Evolutionary conservation across 2,888 invertebrate genomes (phyloP), one percentile per base, ranked within the genome.

Genomic region (Thymelicus lineola): DNA sequence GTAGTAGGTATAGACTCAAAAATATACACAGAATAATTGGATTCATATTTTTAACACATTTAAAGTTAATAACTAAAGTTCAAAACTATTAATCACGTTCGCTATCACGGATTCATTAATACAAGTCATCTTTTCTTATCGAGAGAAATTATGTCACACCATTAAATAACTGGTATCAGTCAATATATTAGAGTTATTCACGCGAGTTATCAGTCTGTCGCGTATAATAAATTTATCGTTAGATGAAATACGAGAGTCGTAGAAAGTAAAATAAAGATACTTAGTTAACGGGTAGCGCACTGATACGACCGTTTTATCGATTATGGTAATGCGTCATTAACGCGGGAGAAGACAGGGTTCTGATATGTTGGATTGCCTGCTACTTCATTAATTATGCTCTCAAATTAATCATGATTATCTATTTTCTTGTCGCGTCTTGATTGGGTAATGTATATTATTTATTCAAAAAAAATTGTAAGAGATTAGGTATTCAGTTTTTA

Each of bases 111-210:
- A 36, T 57, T 57, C 36, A 36, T 36, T 57, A 57, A 57, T 36
- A 35, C n/a, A 57, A 57, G 7, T 57, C n/a, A 57, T 36, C 35
- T 55, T 12, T 10, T 28, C 55, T 65, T 64, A 65, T 65, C 65
- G n/a, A 45, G 9, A 65, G 57, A 42, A 65, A 57, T 65, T 65
- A 65, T 65, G 65, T 65, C 57, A 65, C 65, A 57, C 57, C 57
- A 46, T 65, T 57, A 65, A 65, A 55, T 28, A 65, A 45, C 45
- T 58, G 45, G 7, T 65, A 65, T 57, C 65, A 35, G 45, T 55
- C 35, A 65, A 65, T 65, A 65, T 65, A 65, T 65, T 65, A 35
- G 14, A 57, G 65, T 45, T 57, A 57, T 65, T 65, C 65, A 65
- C 65, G 35, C 65, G 55, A 65, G 28, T 46, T 65, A 65, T 65